Conservation (phyloP, 1,140 invertebrate species). For the Uloborus diversus region DNA sequence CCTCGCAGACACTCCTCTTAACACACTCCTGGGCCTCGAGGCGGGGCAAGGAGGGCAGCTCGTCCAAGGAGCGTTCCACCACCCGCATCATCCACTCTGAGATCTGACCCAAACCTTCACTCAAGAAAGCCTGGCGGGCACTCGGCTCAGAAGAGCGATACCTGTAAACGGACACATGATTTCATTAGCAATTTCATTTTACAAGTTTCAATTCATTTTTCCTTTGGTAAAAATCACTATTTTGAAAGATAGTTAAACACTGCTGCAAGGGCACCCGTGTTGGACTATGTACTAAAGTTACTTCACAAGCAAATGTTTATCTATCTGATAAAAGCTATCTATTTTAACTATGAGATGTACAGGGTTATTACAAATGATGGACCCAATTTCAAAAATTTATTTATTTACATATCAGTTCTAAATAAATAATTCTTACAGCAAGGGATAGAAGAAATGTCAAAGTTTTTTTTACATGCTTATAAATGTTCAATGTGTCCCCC, state of each 20-base stretch:
- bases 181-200: neutral
- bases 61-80: constrained; percentile 60
- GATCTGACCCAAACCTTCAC: constrained; percentile 32
- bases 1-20: constrained; percentile 62
- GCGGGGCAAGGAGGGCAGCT: constrained; percentile 60
- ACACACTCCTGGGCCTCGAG: constrained; percentile 62
- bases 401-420: no score
- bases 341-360: no score
- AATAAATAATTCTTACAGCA: no score
- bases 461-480: no score
- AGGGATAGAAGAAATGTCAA: no score
- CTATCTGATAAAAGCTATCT: no score
- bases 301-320: neutral
- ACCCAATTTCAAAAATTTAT: no score
- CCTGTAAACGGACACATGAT: neutral
- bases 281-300: neutral
- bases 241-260: neutral
- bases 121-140: constrained; percentile 33
- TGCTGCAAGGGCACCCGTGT: neutral
- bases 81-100: constrained; percentile 59
- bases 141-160: constrained; percentile 1
- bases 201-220: neutral
- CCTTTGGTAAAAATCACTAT: neutral
- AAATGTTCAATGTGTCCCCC: no score
- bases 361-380: no score